A percentile compares a stretch with the other conserved stretches of the same genome.
Evolutionary conservation across 1,140 invertebrate species (phyloP).

Genomic region (Polypedilum pembai): DNA sequence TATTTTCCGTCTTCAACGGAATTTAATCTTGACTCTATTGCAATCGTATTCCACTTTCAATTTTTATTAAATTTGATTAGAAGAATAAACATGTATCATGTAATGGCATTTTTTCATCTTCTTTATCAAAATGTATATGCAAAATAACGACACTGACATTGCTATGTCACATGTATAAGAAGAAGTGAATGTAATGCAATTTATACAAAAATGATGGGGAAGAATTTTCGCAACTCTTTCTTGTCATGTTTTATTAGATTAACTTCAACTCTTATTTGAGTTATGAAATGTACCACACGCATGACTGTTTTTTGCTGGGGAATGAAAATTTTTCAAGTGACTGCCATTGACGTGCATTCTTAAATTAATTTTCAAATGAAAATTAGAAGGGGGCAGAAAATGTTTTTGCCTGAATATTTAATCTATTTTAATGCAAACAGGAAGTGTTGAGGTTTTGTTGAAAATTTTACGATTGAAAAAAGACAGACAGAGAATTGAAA

Average conservation of each 20-base stretch:
- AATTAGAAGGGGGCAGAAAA: background rate
- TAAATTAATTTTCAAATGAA: background rate
- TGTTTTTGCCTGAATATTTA: background rate
- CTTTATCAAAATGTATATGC: too few species aligned
- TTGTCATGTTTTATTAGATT: conserved; percentile 7
- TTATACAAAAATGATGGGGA: background rate
- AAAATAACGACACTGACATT: too few species aligned
- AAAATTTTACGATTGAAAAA: background rate
- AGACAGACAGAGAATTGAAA: background rate
- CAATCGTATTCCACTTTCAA: background rate
- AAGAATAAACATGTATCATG: conserved; percentile 15
- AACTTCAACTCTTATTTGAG: conserved; percentile 3
- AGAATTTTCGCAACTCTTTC: background rate
- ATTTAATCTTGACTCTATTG: conserved; percentile 17
- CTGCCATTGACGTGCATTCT: background rate
- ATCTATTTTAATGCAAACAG: conserved; percentile 23
- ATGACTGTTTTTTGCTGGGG: background rate
- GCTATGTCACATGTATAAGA: too few species aligned
- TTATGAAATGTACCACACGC: background rate
- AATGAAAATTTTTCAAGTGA: background rate
- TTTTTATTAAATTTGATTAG: conserved; percentile 21
- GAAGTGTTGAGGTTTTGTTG: conserved; percentile 3
- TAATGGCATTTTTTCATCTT: background rate
- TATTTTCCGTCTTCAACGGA: background rate
- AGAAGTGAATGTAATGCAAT: background rate